Evolutionary conservation across 2,888 invertebrate genomes (phyloP).

Genomic region (Arrhopalites spinosus): DNA sequence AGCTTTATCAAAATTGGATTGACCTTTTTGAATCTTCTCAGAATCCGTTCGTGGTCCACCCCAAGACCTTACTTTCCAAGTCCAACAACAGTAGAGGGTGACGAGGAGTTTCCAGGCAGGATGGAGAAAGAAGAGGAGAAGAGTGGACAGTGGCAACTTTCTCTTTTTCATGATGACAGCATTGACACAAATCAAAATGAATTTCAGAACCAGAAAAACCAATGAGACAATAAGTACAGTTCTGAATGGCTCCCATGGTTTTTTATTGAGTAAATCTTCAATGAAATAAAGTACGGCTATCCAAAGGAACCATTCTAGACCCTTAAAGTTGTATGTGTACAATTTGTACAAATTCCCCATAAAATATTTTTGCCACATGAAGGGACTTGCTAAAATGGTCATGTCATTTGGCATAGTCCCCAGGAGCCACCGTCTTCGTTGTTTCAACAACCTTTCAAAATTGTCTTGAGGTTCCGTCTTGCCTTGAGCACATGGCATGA

Average conservation of each 20-base stretch:
- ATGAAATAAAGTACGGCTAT: slow-evolving; percentile 23
- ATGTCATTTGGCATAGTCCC: slow-evolving; percentile 42
- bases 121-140: slow-evolving; percentile 30
- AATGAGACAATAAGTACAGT: background rate
- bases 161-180: slow-evolving; percentile 23
- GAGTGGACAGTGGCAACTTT: slow-evolving; percentile 33
- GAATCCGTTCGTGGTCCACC: slow-evolving; percentile 43
- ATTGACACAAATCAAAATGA: slow-evolving; percentile 18
- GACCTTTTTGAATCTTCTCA: too few species aligned
- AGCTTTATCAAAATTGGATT: too few species aligned
- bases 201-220: background rate
- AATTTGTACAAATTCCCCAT: slow-evolving; percentile 34
- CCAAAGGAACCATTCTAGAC: slow-evolving; percentile 37
- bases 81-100: slow-evolving; percentile 36
- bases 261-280: background rate
- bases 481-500: slow-evolving; percentile 33
- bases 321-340: slow-evolving; percentile 38
- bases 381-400: slow-evolving; percentile 31
- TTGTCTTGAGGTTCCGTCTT: slow-evolving; percentile 42
- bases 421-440: slow-evolving; percentile 42
- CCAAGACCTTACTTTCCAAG: slow-evolving; percentile 42
- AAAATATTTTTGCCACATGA: slow-evolving; percentile 40
- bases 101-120: slow-evolving; percentile 41
- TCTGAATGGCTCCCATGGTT: background rate
- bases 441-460: slow-evolving; percentile 40